Evolutionary conservation across 2,113 vertebrate species (phyloP).

Genomic region (Bos javanicus): DNA sequence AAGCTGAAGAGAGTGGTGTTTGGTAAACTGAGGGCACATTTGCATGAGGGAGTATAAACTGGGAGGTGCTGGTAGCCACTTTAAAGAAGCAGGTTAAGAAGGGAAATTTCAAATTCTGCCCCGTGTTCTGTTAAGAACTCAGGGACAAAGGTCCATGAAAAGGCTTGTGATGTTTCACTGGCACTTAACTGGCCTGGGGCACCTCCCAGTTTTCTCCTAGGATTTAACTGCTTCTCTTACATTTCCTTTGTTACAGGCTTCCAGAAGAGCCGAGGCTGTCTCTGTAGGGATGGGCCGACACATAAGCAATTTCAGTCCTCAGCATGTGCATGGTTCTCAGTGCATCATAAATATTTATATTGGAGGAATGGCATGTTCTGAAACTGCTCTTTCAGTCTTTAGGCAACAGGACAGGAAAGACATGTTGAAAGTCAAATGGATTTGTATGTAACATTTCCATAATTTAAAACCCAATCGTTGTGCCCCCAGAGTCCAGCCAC

Average conservation of each 20-base stretch:
- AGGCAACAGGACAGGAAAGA: conserved; percentile 31
- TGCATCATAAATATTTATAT: conserved; percentile 34
- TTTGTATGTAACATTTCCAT: conserved; percentile 60
- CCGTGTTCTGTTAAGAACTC: conserved; percentile 1
- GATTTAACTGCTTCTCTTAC: conserved; percentile 9
- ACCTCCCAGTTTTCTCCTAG: conserved; percentile 18
- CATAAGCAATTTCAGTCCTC: not conserved
- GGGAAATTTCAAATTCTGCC: not conserved
- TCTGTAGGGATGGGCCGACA: not conserved
- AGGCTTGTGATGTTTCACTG: conserved; percentile 3
- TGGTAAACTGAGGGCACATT: conserved; percentile 22
- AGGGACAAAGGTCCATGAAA: not conserved
- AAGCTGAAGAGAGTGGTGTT: conserved; percentile 16
- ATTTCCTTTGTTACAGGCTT: not conserved
- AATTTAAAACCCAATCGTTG: not conserved
- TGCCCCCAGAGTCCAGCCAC: not conserved
- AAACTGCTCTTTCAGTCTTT: conserved; percentile 42
- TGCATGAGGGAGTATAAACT: not conserved
- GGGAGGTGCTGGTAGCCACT: conserved; percentile 39
- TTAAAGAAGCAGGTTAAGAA: not conserved
- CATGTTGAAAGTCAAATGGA: not conserved
- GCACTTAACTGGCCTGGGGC: not conserved
- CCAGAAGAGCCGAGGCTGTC: not conserved
- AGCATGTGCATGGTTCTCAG: conserved; percentile 61
- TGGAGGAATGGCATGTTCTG: conserved; percentile 4